Conservation (phyloP, 2,888 invertebrate species). For the Drosophila demipolita region DNA sequence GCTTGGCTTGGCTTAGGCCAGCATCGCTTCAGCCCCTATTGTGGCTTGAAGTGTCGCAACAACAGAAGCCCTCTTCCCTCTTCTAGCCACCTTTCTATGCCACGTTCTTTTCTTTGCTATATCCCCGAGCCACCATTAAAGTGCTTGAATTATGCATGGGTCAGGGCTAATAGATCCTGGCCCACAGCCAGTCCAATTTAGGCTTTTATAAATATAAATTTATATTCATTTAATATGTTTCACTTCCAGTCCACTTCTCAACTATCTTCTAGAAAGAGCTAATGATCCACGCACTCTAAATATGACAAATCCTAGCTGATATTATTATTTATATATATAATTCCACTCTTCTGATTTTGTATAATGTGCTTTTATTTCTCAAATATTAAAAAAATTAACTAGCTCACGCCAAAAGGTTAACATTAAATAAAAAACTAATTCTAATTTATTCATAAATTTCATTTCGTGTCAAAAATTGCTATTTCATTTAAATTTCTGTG, state of each 20-base stretch:
- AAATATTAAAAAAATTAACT: not conserved
- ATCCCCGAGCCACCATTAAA: slow-evolving; percentile 45
- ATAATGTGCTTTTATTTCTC: not conserved
- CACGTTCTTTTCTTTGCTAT: slow-evolving; percentile 5
- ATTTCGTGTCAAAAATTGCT: not conserved
- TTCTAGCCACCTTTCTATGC: not conserved
- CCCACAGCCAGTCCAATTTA: slow-evolving; percentile 2
- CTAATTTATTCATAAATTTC: not conserved
- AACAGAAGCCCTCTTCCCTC: slow-evolving; percentile 1
- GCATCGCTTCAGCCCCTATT: not conserved
- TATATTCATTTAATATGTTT: not conserved
- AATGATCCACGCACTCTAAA: slow-evolving; percentile 8
- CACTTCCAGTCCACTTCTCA: not conserved
- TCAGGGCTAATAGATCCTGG: slow-evolving; percentile 45
- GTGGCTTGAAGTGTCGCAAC: slow-evolving; percentile 23
- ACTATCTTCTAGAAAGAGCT: not conserved
- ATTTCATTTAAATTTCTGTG: not conserved
- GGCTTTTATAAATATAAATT: not conserved
- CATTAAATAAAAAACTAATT: not conserved
- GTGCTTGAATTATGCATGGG: slow-evolving; percentile 50
- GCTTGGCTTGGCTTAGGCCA: slow-evolving; percentile 18
- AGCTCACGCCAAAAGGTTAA: not conserved
- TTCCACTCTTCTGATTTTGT: not conserved
- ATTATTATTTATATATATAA: not conserved
- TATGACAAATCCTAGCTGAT: not conserved